Evolutionary conservation across 2,888 invertebrate genomes (phyloP).

Genomic region (Caenorhabditis sp.): DNA sequence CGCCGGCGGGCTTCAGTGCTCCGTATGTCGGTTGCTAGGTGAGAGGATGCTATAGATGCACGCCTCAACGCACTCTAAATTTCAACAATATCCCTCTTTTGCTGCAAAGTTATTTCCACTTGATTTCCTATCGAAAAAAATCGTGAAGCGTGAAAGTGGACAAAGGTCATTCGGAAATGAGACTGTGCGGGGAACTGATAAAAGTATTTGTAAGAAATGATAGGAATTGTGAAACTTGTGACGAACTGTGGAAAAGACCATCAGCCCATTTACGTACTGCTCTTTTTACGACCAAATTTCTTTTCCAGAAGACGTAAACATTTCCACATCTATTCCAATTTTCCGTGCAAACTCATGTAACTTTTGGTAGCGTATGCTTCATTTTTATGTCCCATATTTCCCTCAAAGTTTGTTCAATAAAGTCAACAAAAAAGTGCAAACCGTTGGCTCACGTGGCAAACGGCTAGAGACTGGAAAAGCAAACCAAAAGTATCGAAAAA

Average conservation of each 20-base stretch:
- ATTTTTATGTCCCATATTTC: constrained; percentile 17
- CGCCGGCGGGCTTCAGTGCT: constrained; percentile 55
- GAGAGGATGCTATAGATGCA: constrained; percentile 35
- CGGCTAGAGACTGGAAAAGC: constrained; percentile 23
- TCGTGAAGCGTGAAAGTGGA: constrained; percentile 9
- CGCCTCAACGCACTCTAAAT: constrained; percentile 36
- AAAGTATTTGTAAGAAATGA: constrained; percentile 9
- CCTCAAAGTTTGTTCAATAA: constrained; percentile 26
- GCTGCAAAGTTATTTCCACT: not conserved
- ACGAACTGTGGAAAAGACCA: constrained; percentile 32
- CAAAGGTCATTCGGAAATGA: constrained; percentile 53
- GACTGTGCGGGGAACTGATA: constrained; percentile 40
- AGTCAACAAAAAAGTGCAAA: constrained; percentile 54
- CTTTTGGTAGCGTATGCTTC: not conserved
- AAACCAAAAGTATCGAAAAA: constrained; percentile 20
- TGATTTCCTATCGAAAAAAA: not conserved
- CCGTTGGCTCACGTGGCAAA: constrained; percentile 45
- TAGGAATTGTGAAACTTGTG: constrained; percentile 27
- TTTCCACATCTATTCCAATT: not conserved
- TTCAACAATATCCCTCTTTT: constrained; percentile 1
- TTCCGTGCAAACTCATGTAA: not conserved
- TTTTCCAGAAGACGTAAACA: constrained; percentile 16
- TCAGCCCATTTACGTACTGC: constrained; percentile 35
- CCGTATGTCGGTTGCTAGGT: constrained; percentile 43
- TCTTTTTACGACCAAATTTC: constrained; percentile 46